A percentile compares a stretch with the other conserved stretches of the same genome.
Evolutionary conservation across 2,888 invertebrate species (phyloP).

Genomic region (Linnaemya tessellans): DNA sequence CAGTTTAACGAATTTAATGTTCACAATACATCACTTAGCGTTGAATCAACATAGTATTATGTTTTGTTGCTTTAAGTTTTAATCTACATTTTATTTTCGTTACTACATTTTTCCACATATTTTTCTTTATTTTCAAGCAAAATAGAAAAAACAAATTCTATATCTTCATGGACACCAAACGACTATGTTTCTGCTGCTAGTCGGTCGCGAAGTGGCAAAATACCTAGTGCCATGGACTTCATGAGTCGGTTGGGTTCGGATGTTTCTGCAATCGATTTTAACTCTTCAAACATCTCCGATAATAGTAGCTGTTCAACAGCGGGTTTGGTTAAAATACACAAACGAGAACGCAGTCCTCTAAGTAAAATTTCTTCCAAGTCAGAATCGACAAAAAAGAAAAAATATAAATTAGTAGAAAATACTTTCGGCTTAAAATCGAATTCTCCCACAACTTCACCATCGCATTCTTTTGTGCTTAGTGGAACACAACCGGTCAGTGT

Average conservation of each 20-base stretch:
- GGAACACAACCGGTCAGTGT: constrained; percentile 50
- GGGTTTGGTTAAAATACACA: constrained; percentile 84
- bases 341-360: constrained; percentile 83
- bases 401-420: constrained; percentile 78
- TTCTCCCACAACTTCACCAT: constrained; percentile 31
- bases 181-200: constrained; percentile 80
- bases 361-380: constrained; percentile 57
- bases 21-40: too few species aligned
- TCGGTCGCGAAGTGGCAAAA: constrained; percentile 75
- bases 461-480: constrained; percentile 38
- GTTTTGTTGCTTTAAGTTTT: too few species aligned
- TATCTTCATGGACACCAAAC: constrained; percentile 79
- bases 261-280: constrained; percentile 82
- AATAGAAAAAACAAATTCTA: constrained; percentile 80
- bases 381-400: constrained; percentile 76
- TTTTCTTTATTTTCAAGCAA: constrained; percentile 80
- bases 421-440: constrained; percentile 10
- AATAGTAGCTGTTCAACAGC: constrained; percentile 7
- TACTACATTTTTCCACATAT: too few species aligned
- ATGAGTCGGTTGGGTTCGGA: constrained; percentile 85
- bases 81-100: too few species aligned
- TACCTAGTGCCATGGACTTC: constrained; percentile 85
- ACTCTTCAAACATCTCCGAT: constrained; percentile 70
- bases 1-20: too few species aligned
- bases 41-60: too few species aligned